Base-by-base conservation (phyloP, 2,113 vertebrate genomes). In the Telmatochromis bifrenatus region DNA sequence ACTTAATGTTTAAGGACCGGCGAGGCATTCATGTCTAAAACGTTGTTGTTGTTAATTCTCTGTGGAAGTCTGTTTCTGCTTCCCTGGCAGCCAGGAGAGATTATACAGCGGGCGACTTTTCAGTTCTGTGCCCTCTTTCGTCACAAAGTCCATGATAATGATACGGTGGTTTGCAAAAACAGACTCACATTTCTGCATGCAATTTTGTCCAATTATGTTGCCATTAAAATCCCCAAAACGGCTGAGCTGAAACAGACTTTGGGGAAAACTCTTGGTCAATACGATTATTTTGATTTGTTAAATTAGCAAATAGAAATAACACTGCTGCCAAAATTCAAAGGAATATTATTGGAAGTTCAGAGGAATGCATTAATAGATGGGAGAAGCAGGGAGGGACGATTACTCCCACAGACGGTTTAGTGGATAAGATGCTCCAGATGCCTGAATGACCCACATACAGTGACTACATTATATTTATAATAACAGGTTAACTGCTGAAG, bases 351-450 rank as follows among this genome's bases (percentile, higher is more conserved):
- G 55, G 85, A 84, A 85, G 82, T 49, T 75, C 3, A 4, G 77
- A 92, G 49, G 53, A 81, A 82, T 82, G 70, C 42, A 70, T 81
- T 70, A 49, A 86, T 81, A 53, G 88, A 83, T 79, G 83, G 42
- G 55, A 87, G 82, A 90, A 60, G 80, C 53, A 81, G 31, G 7
- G 82, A 82, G 65, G 28, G 15, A 49, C 83, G 19, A 90, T 87
- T 73, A 54, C 79, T 81, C 83, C 19, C 6, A 42, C 87, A 91
- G 88, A 94, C 84, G 45, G 13, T 86, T 86, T 51, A 7, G 39
- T 77, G 84, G 83, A 89, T 88, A 83, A 86, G 86, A 94, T 87
- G 87, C 87, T 93, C 89, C 90, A 92, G 83, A 93, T 92, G 82
- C 73, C 80, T 82, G 77, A 60, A 26, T 87, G 87, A 81, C 58